A percentile compares a stretch with the other conserved stretches of the same genome.
Evolutionary conservation across 2,888 invertebrate species (phyloP).

Genomic region (Amphiduros pacificus): DNA sequence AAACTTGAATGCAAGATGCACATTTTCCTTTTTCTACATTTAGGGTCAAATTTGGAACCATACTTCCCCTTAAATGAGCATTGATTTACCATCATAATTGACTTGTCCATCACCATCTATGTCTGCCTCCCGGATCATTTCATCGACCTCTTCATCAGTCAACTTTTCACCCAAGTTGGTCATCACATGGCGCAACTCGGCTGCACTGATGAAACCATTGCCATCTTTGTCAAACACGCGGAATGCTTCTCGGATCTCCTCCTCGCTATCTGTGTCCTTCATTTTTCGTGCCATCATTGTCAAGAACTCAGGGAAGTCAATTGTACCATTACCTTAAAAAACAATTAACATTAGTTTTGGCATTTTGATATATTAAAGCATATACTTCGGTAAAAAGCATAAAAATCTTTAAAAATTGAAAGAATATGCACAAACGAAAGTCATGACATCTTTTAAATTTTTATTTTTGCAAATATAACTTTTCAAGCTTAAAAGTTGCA

Average conservation of each 20-base stretch:
- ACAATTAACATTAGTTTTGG: too few relatives aligned
- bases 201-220: constrained; percentile 98
- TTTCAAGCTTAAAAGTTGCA: too few relatives aligned
- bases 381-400: too few relatives aligned
- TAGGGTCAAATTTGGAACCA: too few relatives aligned
- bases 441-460: too few relatives aligned
- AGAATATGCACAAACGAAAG: too few relatives aligned
- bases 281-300: constrained; percentile 99
- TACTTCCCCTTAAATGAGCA: too few relatives aligned
- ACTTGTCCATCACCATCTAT: constrained; percentile 99
- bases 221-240: constrained; percentile 98
- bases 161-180: constrained; percentile 99
- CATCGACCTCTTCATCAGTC: constrained; percentile 98
- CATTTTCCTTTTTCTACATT: too few relatives aligned
- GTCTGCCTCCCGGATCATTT: constrained; percentile 99
- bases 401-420: too few relatives aligned
- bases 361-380: too few relatives aligned
- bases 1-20: too few relatives aligned
- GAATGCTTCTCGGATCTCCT: constrained; percentile 98
- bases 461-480: too few relatives aligned
- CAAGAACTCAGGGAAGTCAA: constrained; percentile 99
- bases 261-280: constrained; percentile 99
- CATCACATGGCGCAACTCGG: constrained; percentile 98
- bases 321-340: constrained; percentile 99
- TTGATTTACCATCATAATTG: constrained; percentile 83